phyloP scores from a whole-genome alignment of 2,797 vertebrate genomes.

The Lepus oiostolus region DNA sequence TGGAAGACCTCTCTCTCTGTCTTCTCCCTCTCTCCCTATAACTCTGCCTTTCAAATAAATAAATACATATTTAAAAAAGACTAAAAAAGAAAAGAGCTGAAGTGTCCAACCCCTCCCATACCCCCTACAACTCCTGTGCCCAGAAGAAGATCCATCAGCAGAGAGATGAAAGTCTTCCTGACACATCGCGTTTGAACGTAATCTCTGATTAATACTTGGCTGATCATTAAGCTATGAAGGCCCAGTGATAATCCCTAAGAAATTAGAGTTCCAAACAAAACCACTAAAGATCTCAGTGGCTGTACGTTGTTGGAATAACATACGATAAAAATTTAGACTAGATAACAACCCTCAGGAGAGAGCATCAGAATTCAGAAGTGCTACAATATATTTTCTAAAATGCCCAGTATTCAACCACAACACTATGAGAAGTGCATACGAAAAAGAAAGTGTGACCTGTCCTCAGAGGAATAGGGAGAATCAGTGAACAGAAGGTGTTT shows the following conservation, averaged over 20 bases:
- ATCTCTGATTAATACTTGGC: background rate
- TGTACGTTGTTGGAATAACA: background rate
- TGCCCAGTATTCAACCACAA: background rate
- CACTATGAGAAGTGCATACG: background rate
- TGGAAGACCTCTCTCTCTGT: no score
- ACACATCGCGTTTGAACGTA: background rate
- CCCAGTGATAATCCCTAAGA: background rate
- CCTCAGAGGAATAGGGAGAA: background rate
- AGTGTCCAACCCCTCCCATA: no score
- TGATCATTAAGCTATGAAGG: background rate
- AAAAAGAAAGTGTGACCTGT: background rate
- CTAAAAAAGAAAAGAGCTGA: no score
- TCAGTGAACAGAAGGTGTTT: background rate
- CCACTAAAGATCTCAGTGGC: background rate
- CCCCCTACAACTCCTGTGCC: no score
- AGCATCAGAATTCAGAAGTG: background rate
- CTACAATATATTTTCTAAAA: background rate
- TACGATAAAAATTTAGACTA: background rate
- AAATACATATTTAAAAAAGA: no score
- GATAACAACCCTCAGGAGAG: background rate
- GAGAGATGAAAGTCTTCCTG: background rate
- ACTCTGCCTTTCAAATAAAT: no score
- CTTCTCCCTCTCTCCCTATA: no score
- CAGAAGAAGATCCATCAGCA: background rate
- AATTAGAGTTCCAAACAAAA: background rate